Evolutionary conservation across 2,888 invertebrate species (phyloP).

Genomic region (Meghimatium bilineatum): DNA sequence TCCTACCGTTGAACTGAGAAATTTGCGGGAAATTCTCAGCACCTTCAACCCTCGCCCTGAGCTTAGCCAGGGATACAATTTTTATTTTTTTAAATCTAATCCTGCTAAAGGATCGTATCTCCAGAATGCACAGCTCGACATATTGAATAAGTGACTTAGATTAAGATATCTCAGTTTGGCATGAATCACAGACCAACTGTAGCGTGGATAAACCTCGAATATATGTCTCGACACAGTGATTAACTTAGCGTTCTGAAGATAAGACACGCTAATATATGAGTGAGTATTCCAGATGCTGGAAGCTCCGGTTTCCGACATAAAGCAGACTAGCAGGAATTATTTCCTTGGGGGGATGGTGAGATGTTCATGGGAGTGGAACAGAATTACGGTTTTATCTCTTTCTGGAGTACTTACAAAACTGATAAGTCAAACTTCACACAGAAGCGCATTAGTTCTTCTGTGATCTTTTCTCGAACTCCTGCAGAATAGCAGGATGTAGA

Average conservation of each 20-base stretch:
- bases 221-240: neutral
- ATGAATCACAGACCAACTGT: neutral
- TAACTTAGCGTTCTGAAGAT: neutral
- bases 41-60: neutral
- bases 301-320: slow-evolving; percentile 3
- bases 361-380: neutral
- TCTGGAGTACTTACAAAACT: no score
- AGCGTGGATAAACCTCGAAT: neutral
- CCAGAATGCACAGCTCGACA: neutral
- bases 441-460: no score
- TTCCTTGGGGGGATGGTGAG: neutral
- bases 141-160: neutral
- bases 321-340: slow-evolving; percentile 14
- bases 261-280: slow-evolving; percentile 20
- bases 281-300: neutral
- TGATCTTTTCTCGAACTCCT: no score
- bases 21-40: neutral
- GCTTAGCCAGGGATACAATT: neutral
- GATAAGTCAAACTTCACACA: neutral
- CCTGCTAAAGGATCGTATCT: slow-evolving; percentile 12
- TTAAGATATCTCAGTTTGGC: slow-evolving; percentile 1
- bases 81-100: neutral
- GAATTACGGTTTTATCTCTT: no score
- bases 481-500: no score
- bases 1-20: neutral